phyloP scores from a whole-genome alignment of 2,113 vertebrate species.

The Rhinogobius similis region DNA sequence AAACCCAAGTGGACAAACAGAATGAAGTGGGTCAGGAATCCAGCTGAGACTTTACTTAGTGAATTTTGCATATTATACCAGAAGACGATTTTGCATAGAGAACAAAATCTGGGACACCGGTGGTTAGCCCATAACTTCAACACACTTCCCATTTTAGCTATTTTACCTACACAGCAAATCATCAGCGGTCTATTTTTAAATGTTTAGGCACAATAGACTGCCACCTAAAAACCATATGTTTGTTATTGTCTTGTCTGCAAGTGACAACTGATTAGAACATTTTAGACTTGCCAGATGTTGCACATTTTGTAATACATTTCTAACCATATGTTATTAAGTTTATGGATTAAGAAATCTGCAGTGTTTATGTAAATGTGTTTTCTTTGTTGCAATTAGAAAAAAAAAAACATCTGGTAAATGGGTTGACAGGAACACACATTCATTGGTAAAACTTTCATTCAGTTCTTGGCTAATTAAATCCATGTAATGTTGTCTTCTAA shows the following conservation, averaged over 20 bases:
- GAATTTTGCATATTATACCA: conserved; percentile 65
- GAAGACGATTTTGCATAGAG: conserved; percentile 56
- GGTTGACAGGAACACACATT: neutral
- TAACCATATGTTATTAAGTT: neutral
- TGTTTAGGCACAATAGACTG: neutral
- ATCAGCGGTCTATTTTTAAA: neutral
- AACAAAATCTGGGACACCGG: conserved; percentile 61
- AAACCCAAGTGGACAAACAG: conserved; percentile 56
- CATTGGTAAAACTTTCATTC: neutral
- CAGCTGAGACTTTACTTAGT: conserved; percentile 58
- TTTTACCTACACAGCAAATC: neutral
- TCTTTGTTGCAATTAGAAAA: neutral
- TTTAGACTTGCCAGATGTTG: neutral
- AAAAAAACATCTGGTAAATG: neutral
- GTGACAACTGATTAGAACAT: neutral
- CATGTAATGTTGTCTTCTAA: neutral
- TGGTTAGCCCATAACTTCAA: conserved; percentile 53
- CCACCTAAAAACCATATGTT: neutral
- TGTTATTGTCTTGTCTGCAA: neutral
- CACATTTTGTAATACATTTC: neutral
- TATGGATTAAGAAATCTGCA: neutral
- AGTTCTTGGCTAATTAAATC: neutral
- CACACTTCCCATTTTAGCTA: conserved; percentile 10
- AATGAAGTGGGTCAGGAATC: conserved; percentile 67
- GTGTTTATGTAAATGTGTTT: neutral